Conservation (phyloP, 1,140 invertebrate genomes). For the Panagrolaimus sp. region DNA sequence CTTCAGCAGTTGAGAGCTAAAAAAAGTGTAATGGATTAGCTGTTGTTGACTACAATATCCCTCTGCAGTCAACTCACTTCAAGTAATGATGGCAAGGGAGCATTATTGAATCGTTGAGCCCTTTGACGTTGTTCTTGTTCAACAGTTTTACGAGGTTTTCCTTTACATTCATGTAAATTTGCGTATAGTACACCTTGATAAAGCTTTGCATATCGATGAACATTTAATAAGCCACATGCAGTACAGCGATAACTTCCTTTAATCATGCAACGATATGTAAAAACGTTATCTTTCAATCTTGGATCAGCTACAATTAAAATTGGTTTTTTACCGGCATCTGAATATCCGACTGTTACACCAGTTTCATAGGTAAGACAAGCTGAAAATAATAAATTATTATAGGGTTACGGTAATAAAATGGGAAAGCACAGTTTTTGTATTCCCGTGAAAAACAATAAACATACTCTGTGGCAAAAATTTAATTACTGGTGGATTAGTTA, state of each 20-base stretch:
- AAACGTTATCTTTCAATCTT: background rate
- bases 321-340: background rate
- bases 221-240: background rate
- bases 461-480: too few relatives aligned
- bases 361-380: background rate
- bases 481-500: too few relatives aligned
- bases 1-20: background rate
- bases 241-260: background rate
- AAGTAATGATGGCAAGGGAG: background rate
- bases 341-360: background rate
- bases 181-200: slow-evolving; percentile 7
- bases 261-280: background rate
- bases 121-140: background rate
- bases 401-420: too few relatives aligned
- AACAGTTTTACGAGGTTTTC: background rate
- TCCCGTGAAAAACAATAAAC: too few relatives aligned
- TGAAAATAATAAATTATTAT: too few relatives aligned
- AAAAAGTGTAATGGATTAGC: background rate
- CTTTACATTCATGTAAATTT: background rate
- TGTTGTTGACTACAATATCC: too few relatives aligned
- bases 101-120: background rate
- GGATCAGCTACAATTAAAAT: background rate
- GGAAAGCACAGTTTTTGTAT: too few relatives aligned
- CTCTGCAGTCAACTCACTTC: too few relatives aligned
- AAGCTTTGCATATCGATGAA: slow-evolving; percentile 3